These are phyloP conservation scores for Drosophila elegans DNA, from an alignment of 1,140 invertebrate genomes.

Conservation along the genomic window DNA sequence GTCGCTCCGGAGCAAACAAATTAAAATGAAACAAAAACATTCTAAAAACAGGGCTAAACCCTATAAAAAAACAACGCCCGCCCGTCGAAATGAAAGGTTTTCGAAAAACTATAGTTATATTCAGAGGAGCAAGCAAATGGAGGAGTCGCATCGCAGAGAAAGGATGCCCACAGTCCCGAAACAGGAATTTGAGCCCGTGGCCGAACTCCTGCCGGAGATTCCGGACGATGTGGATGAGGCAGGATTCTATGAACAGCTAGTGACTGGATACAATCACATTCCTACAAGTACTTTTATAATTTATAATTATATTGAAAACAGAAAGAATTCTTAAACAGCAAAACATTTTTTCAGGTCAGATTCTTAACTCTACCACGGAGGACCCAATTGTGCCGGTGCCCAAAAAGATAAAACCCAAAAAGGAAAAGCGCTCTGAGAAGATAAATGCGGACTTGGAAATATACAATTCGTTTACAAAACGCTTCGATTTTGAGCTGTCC, in stretches of 20 bases:
- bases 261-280: slow-evolving; percentile 39
- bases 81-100: slow-evolving; percentile 45
- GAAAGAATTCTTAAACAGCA: neutral
- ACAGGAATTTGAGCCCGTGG: slow-evolving; percentile 24
- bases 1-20: neutral
- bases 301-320: no score
- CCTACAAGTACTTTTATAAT: slow-evolving; percentile 25
- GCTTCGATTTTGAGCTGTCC: slow-evolving; percentile 56
- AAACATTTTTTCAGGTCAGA: slow-evolving; percentile 1
- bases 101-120: slow-evolving; percentile 64
- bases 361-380: slow-evolving; percentile 12
- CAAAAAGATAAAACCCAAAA: neutral
- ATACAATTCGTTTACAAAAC: slow-evolving; percentile 49
- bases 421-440: slow-evolving; percentile 3
- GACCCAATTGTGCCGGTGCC: neutral
- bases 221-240: slow-evolving; percentile 21
- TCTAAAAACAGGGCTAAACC: slow-evolving; percentile 18
- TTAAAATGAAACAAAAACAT: slow-evolving; percentile 44
- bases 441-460: slow-evolving; percentile 24
- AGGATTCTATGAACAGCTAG: slow-evolving; percentile 63
- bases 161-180: slow-evolving; percentile 20
- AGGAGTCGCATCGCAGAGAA: slow-evolving; percentile 50
- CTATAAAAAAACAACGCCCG: slow-evolving; percentile 24
- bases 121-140: slow-evolving; percentile 71
- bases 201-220: slow-evolving; percentile 33